phyloP scores from a whole-genome alignment of 2,113 vertebrate species.

The Serinus canaria region DNA sequence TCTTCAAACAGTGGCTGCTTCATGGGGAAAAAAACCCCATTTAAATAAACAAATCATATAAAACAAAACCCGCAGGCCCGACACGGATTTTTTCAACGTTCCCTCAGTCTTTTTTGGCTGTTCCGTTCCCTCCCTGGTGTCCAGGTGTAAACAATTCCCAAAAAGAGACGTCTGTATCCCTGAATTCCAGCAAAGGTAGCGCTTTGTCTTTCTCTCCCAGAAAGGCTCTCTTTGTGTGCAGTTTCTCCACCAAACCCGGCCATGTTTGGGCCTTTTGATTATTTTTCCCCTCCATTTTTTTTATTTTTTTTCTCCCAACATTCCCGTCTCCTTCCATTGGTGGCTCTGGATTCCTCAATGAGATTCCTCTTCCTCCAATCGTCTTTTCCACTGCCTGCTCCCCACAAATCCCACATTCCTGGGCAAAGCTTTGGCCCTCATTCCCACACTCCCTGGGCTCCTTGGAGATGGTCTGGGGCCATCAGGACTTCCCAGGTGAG shows the following conservation, averaged over 20 bases:
- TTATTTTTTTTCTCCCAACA: neutral
- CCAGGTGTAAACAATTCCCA: constrained; percentile 70
- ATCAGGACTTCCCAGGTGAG: neutral
- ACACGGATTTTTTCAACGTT: constrained; percentile 33
- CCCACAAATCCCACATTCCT: neutral
- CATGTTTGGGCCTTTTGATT: constrained; percentile 30
- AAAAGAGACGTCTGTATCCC: constrained; percentile 57
- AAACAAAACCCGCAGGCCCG: constrained; percentile 65
- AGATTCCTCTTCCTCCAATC: neutral
- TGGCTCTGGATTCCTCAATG: neutral
- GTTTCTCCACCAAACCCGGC: neutral
- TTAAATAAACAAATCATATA: constrained; percentile 66
- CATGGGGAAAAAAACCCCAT: neutral
- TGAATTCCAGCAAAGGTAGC: constrained; percentile 46
- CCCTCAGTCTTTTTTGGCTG: constrained; percentile 63
- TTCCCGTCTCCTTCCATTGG: neutral
- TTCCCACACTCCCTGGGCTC: fast-evolving
- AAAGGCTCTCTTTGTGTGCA: constrained; percentile 24
- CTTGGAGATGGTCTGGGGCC: neutral
- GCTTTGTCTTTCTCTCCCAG: constrained; percentile 43
- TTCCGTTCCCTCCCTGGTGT: constrained; percentile 46
- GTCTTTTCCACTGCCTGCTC: neutral
- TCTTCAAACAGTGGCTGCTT: constrained; percentile 57
- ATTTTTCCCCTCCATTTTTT: neutral
- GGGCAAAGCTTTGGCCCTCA: neutral